Evolutionary conservation across 2,113 vertebrate species (phyloP), one percentile per base, ranked within the genome.

Genomic region (Sapajus apella): DNA sequence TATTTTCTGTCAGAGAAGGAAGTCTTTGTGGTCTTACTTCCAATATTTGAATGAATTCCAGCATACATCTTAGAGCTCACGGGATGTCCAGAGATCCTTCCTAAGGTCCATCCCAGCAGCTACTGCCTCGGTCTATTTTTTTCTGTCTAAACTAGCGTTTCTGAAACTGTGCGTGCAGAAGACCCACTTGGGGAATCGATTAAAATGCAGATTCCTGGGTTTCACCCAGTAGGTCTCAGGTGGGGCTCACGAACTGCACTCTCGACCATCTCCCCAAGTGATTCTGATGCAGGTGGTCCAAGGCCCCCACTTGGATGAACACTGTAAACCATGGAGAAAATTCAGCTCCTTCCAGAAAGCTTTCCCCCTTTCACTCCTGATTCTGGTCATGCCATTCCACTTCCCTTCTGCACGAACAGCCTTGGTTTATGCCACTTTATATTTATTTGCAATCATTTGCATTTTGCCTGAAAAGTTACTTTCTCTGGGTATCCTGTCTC

Each of bases 41-140:
- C 66, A 94, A 84, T 81, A 77, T 92, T 77, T 97, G 87, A 84
- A 95, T 91, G 73, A 95, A 91, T 95, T 96, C 87, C 83, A 72
- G 20, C 37, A 70, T 20, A 47, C 12, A 40, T 76, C 61, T 80
- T 66, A 84, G 70, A 35, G 43, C 55, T 90, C 70, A 21, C 8
- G 25, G 75, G 21, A 21, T 84, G 47, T 52, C 55, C 14, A 45
- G 32, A 61, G 86, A 83, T 56, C 83, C 23, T 37, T 6, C 52
- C 52, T 8, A 7, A 45, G 47, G 50, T 84, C 47, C 56, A 14
- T 72, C 32, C 72, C n/a, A 20, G 61, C 21, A 79, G 79, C 37
- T 73, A 16, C n/a, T 55, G 17, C 68, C 61, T 72, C 47, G 47
- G 3, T 79, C 83, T 89, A 8, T 40, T 87, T 95, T 68, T 87